Base-by-base conservation (phyloP, 2,888 invertebrate genomes). In the Trachelus stipa region DNA sequence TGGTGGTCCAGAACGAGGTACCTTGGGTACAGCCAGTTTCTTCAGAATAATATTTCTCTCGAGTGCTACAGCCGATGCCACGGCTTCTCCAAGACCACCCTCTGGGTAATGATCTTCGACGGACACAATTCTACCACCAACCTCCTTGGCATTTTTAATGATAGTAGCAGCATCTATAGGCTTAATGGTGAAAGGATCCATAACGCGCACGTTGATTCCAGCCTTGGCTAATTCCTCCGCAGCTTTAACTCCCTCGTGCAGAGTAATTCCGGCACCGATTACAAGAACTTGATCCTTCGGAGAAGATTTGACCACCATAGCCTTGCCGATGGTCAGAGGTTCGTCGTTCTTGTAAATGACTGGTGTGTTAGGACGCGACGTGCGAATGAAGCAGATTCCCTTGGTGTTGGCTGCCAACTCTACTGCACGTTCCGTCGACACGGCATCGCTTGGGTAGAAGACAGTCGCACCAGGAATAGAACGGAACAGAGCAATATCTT, bases 31-130 rank as follows among this genome's bases (percentile, higher is more conserved):
- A 83, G 94, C 97, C 83, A 99, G 91, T 89, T 96, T 96, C 88
- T 95, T 95, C 77, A 98, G 95, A 2, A 95, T 88, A 76, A 96
- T 93, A 88, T 95, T 94, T 3, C 94, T 94, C 86, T 96, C 94
- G 84, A 94, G 92, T 1, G 97, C 94, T 79, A 98, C 93, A 11
- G 96, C 97, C 0, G 96, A 95, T 23, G 96, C 91, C 12, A 99
- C 99, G 31, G 99, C 98, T 91, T 99, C 99, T 80, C 99, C 99
- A 77, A 99, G 90, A 76, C 99, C 99, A 82, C 99, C 98, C 91
- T 97, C 97, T 83, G 96, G 95, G 91, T 99, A 99, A 92, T 99
- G 99, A 91, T 99, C 99, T 92, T 99, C 99, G 0, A 99, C 98
- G 68, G 98, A 98, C 75, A 99, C 91, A 77, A 99, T 94, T 12